These are phyloP conservation scores for Carabus problematicus DNA, from an alignment of 2,888 invertebrate genomes.

Conservation along the genomic window DNA sequence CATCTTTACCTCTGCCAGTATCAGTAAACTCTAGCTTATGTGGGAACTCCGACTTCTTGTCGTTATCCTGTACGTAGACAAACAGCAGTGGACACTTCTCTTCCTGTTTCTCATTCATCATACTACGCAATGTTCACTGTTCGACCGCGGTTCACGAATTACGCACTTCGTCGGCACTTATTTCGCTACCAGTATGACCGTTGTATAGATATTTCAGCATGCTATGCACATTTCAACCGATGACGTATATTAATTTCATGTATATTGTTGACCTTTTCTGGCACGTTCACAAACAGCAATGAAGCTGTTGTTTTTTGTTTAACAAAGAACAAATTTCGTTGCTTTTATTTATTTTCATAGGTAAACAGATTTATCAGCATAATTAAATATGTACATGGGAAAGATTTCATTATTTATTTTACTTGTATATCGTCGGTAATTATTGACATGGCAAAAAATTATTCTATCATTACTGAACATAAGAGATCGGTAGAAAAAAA, in stretches of 20 bases:
- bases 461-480: slow-evolving; percentile 5
- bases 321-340: slow-evolving; percentile 1
- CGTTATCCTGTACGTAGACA: slow-evolving; percentile 53
- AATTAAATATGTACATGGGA: neutral
- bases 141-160: neutral
- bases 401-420: neutral
- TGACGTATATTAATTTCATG: slow-evolving; percentile 14
- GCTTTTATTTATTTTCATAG: neutral
- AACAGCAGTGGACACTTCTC: slow-evolving; percentile 57
- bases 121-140: too few species aligned
- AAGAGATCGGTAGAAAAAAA: slow-evolving; percentile 23
- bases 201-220: neutral
- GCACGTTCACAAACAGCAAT: neutral
- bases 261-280: slow-evolving; percentile 3
- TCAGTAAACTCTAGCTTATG: slow-evolving; percentile 52
- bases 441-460: neutral
- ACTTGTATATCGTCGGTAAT: slow-evolving; percentile 3
- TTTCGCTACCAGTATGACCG: neutral
- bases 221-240: slow-evolving; percentile 10
- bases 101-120: slow-evolving; percentile 46
- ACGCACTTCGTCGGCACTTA: neutral
- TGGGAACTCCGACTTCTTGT: slow-evolving; percentile 48
- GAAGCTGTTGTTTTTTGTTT: neutral
- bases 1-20: slow-evolving; percentile 53
- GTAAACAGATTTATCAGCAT: neutral